Evolutionary conservation across 2,888 invertebrate genomes (phyloP).

Genomic region (Epistrophella euchroma): DNA sequence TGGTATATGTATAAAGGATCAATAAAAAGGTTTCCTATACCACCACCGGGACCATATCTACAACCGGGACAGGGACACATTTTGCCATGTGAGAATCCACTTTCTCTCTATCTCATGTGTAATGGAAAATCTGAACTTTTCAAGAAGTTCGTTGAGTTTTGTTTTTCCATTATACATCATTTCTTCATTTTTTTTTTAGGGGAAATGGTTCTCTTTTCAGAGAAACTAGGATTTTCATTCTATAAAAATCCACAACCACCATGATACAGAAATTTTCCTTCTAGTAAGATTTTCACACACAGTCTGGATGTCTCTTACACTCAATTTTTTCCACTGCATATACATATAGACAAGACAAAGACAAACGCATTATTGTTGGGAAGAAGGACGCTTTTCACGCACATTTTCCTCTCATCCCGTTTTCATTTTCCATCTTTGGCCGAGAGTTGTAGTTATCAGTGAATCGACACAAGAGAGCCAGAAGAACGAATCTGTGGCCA

Average conservation of each 20-base stretch:
- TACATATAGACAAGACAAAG: slow-evolving; percentile 19
- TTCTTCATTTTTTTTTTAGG: slow-evolving; percentile 30
- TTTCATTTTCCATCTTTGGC: slow-evolving; percentile 32
- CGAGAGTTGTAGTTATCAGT: slow-evolving; percentile 68
- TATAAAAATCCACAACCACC: slow-evolving; percentile 58
- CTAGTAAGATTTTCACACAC: slow-evolving; percentile 49
- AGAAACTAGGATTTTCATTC: slow-evolving; percentile 47
- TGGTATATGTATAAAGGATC: slow-evolving; percentile 46
- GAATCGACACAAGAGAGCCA: slow-evolving; percentile 65
- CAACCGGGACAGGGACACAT: slow-evolving; percentile 31
- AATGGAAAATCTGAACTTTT: slow-evolving; percentile 64
- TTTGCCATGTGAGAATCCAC: slow-evolving; percentile 56
- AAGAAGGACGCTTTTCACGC: slow-evolving; percentile 66
- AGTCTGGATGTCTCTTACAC: slow-evolving; percentile 35
- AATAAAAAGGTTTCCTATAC: slow-evolving; percentile 64
- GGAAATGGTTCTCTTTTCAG: slow-evolving; percentile 58
- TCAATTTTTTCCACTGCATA: slow-evolving; percentile 47
- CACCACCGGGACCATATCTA: slow-evolving; percentile 30
- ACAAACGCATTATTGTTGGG: slow-evolving; percentile 22
- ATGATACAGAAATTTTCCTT: slow-evolving; percentile 63
- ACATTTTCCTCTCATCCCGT: slow-evolving; percentile 66
- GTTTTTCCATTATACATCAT: slow-evolving; percentile 49
- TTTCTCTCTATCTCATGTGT: slow-evolving; percentile 52
- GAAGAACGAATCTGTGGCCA: slow-evolving; percentile 65
- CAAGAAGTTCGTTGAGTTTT: slow-evolving; percentile 72